Base-by-base conservation (phyloP, 1,140 invertebrate genomes). In the Drosophila triauraria region DNA sequence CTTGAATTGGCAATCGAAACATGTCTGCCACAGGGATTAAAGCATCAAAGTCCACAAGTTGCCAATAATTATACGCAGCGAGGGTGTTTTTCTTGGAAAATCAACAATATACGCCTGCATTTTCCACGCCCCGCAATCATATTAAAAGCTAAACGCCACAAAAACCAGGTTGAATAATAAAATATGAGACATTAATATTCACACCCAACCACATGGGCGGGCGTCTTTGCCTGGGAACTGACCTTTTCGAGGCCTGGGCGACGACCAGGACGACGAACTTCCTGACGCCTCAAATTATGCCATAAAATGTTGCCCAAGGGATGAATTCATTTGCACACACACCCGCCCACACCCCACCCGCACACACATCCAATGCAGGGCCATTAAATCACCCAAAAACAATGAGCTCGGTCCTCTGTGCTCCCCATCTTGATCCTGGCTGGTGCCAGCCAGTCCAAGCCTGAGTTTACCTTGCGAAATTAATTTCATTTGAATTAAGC, bases 401-500 rank as follows among this genome's bases (percentile, higher is more conserved):
- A 87, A 87, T 87, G 84, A 88, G 80, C 77, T n/a, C 63, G 57
- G 47, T 68, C 51, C 54, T 61, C 25, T 6, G 35, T 17, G 44
- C 57, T 50, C 25, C 46, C 51, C 46, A 25, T 43, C 30, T 51
- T n/a, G 43, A 67, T 64, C 71, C 72, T 58, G 57, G 46, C 12
- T 72, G 35, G 30, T 54, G 48, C 51, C 42, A 46, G 60, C 46
- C 44, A 35, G 62, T 63, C 54, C 79, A 20, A 10, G 72, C 81
- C 74, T 54, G 69, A 75, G 80, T 84, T 87, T 87, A 87, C 84
- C 84, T 87, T 76, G 46, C 82, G 84, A 87, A 87, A 87, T 87
- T 87, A 87, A 87, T 87, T 87, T 87, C 84, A 87, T 87, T 87
- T 87, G 84, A 87, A 87, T 87, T 87, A 87, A 87, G 84, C 84